A percentile compares a stretch with the other conserved stretches of the same genome.
Conservation (phyloP, 2,113 vertebrate genomes). For the Mesocricetus auratus region DNA sequence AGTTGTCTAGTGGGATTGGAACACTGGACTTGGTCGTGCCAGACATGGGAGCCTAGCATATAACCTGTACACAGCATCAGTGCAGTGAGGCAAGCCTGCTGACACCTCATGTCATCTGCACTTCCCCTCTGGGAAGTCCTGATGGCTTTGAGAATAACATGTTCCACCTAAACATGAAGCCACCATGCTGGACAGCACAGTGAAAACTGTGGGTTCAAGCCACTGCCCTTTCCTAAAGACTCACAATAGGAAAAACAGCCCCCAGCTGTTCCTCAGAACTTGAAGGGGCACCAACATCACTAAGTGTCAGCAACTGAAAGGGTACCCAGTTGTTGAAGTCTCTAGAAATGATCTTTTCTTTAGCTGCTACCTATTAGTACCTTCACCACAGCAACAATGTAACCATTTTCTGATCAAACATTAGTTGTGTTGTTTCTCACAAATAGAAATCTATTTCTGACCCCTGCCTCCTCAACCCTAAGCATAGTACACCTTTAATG, state of each 20-base stretch:
- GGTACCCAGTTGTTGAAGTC: neutral
- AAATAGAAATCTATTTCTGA: constrained; percentile 54
- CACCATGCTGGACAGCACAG: neutral
- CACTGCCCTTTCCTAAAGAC: accelerated
- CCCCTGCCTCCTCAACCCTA: neutral
- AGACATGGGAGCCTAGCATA: neutral
- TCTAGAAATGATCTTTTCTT: neutral
- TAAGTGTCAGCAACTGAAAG: neutral
- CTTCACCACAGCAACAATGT: neutral
- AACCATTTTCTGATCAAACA: constrained; percentile 33
- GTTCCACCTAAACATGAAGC: neutral
- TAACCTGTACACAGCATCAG: neutral
- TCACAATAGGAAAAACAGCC: neutral
- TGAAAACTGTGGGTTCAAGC: neutral
- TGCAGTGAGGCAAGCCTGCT: neutral
- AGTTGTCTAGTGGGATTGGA: neutral
- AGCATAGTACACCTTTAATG: neutral
- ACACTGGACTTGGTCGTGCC: neutral
- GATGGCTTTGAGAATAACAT: neutral
- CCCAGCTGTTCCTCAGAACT: neutral
- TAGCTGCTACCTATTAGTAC: neutral
- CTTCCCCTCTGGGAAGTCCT: neutral
- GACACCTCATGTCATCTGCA: neutral
- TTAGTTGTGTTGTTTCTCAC: neutral
- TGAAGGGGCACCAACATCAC: neutral